Conservation (phyloP, 2,888 invertebrate genomes). For the Agapostemon virescens region DNA sequence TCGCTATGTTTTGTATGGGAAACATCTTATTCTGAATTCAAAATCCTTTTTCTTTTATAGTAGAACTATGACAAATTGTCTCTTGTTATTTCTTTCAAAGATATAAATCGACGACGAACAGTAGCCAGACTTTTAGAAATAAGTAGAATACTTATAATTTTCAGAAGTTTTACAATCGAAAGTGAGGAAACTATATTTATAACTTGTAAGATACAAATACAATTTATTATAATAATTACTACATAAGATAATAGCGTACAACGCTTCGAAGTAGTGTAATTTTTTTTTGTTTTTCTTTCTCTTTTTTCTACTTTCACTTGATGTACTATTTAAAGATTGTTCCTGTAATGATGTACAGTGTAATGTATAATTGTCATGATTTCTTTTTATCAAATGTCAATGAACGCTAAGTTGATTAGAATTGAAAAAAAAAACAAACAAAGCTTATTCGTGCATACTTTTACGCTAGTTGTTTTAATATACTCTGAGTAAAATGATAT, state of each 20-base stretch:
- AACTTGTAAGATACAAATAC: constrained; percentile 69
- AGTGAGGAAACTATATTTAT: constrained; percentile 70
- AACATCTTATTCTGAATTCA: constrained; percentile 66
- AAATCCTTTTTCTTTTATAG: constrained; percentile 66
- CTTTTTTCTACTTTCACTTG: constrained; percentile 60
- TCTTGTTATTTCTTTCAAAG: constrained; percentile 60
- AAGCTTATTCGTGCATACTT: constrained; percentile 60
- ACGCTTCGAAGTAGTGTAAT: constrained; percentile 61
- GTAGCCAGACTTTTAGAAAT: constrained; percentile 54
- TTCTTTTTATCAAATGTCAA: constrained; percentile 63
- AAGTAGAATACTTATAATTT: constrained; percentile 68
- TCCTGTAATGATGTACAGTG: constrained; percentile 70
- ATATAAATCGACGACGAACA: constrained; percentile 44
- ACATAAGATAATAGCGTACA: constrained; percentile 61
- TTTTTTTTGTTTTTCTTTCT: constrained; percentile 43
- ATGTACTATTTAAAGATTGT: constrained; percentile 70
- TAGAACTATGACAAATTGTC: constrained; percentile 54
- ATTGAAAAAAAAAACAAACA: constrained; percentile 55
- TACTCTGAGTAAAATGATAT: constrained; percentile 53
- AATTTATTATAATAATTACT: constrained; percentile 64
- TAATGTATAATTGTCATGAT: constrained; percentile 66
- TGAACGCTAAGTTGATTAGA: constrained; percentile 60
- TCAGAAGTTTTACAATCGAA: constrained; percentile 66
- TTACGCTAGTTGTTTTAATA: constrained; percentile 63
- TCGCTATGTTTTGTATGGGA: constrained; percentile 80